Evolutionary conservation across 2,797 vertebrate genomes (phyloP).

Genomic region (Pantherophis vulpinus): DNA sequence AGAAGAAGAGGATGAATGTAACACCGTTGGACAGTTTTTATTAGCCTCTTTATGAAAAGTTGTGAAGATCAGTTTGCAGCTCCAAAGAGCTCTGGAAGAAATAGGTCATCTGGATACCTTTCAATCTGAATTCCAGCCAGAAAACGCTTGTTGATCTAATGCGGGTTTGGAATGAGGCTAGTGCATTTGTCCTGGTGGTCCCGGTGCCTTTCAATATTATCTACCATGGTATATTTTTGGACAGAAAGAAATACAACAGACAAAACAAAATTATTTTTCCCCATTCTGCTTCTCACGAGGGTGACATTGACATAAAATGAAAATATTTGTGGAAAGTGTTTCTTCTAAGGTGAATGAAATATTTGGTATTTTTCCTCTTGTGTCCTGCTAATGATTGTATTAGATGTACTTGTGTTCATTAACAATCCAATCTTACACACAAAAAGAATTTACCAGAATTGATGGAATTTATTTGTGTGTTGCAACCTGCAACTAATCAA

Average conservation of each 20-base stretch:
- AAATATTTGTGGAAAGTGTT: background rate
- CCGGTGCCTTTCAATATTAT: background rate
- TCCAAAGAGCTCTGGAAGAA: background rate
- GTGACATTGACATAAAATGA: background rate
- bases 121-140: background rate
- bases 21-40: background rate
- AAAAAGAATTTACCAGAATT: background rate
- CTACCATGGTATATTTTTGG: background rate
- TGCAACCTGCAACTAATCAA: background rate
- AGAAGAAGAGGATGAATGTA: background rate
- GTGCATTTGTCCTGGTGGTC: background rate
- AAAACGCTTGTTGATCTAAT: background rate
- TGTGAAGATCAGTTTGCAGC: background rate
- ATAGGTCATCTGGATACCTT: background rate
- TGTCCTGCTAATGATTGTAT: background rate
- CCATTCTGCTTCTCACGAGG: background rate
- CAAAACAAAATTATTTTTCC: background rate
- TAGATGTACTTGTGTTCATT: background rate
- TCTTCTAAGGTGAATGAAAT: background rate
- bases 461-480: background rate
- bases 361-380: background rate
- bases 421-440: background rate
- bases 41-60: background rate
- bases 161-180: background rate
- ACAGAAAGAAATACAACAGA: background rate